Evolutionary conservation across 2,888 invertebrate species (phyloP), one percentile per base, ranked within the genome.

Genomic region (Drosophila niveifrons): DNA sequence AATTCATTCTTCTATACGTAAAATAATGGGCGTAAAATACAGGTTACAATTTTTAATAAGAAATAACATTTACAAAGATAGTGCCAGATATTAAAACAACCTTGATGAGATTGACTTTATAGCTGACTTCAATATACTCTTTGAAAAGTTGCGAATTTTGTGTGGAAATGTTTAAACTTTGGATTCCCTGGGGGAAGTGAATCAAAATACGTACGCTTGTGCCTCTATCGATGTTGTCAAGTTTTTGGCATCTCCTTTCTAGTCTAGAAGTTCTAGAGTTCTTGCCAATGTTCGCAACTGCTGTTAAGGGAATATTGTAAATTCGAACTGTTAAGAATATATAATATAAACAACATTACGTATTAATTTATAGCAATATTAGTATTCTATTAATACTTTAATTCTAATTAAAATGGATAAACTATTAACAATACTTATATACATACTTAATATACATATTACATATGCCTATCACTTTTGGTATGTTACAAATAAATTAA

Each of bases 311-410:
- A 57, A 36, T 67, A 31, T 44, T 17, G 34, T 29, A 18, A 51
- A 48, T 18, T 47, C 29, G 17, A 44, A 64, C 39, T 64, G 47
- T 58, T 66, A 29, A 29, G 39, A 18, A 34, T 55, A 64, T 47
- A 63, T 17, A 53, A 63, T 41, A 46, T 51, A 31, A 39, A 13
- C 18, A 57, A 64, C 57, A 61, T 63, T 61, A 80, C 31, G 63
- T 65, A 78, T 70, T 64, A 80, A 58, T 34, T 41, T 44, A 52
- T 80, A 81, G 70, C 71, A 83, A 84, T 78, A 69, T 66, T 66
- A 72, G 58, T 65, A 46, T 56, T 68, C 79, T 69, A 87, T 63
- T 36, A 66, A 51, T 66, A 65, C 28, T 73, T 48, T 52, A 48
- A 39, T n/a, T 39, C 36, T 39, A 39, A 31, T 28, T 51, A 44